Evolutionary conservation across 2,888 invertebrate species (phyloP).

Genomic region (Spisula solida): DNA sequence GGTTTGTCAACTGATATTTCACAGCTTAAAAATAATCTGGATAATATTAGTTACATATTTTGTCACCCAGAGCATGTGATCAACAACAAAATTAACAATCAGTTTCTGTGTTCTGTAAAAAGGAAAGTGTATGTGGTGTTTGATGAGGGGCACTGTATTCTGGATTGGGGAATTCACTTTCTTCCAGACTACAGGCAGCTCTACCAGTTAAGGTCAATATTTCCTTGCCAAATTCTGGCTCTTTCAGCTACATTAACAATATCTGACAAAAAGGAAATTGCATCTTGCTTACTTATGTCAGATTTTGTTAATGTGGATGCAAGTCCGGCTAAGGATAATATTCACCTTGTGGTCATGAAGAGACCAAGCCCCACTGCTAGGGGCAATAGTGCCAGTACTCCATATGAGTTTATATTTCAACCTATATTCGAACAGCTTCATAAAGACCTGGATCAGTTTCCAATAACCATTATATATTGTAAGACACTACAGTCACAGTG

Average conservation of each 20-base stretch:
- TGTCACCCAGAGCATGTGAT: constrained; percentile 36
- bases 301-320: background rate
- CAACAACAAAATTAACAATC: background rate
- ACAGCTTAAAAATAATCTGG: background rate
- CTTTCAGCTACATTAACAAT: constrained; percentile 41
- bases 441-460: background rate
- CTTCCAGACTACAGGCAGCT: constrained; percentile 20
- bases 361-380: constrained; percentile 44
- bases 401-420: constrained; percentile 43
- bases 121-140: constrained; percentile 28
- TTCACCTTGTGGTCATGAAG: constrained; percentile 21
- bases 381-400: constrained; percentile 26
- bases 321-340: constrained; percentile 44
- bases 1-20: background rate
- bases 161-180: constrained; percentile 44
- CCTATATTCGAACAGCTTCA: constrained; percentile 23
- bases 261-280: background rate
- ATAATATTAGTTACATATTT: constrained; percentile 22
- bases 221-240: constrained; percentile 16
- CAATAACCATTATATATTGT: constrained; percentile 53
- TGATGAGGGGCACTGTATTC: constrained; percentile 55
- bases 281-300: constrained; percentile 7
- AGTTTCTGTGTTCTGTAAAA: too few species aligned
- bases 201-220: constrained; percentile 33
- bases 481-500: constrained; percentile 45